phyloP scores from a whole-genome alignment of 2,797 vertebrate genomes.

The Chelonia mydas region DNA sequence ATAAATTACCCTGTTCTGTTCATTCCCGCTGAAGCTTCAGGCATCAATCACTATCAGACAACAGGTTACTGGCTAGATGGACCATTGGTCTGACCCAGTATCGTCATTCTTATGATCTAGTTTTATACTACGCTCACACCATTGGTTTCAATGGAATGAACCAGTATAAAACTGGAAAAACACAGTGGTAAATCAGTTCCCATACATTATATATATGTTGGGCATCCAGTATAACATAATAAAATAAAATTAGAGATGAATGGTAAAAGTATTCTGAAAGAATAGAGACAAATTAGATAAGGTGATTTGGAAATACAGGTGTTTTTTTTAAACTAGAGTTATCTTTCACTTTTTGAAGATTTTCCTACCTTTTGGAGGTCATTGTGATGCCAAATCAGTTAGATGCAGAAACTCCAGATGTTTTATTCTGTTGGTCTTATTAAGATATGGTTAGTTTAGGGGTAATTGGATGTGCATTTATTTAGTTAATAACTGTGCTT shows the following conservation, averaged over 20 bases:
- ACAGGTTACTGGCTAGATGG: too few species aligned
- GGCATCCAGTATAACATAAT: background rate
- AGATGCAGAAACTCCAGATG: rapidly evolving
- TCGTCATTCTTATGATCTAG: too few species aligned
- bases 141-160: too few species aligned
- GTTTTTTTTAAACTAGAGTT: background rate
- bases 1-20: too few species aligned
- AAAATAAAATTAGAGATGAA: background rate
- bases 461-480: background rate
- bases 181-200: background rate
- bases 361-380: background rate
- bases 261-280: background rate
- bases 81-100: too few species aligned
- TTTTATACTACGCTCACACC: background rate
- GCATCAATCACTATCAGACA: too few species aligned
- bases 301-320: background rate
- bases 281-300: background rate
- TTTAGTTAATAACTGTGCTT: background rate
- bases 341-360: background rate
- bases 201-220: background rate
- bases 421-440: background rate
- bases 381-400: background rate
- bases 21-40: too few species aligned
- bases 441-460: background rate
- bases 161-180: background rate